A percentile compares a stretch with the other conserved stretches of the same genome.
These are phyloP conservation scores for Araneus ventricosus DNA, from an alignment of 1,140 invertebrate genomes.

Conservation along the genomic window DNA sequence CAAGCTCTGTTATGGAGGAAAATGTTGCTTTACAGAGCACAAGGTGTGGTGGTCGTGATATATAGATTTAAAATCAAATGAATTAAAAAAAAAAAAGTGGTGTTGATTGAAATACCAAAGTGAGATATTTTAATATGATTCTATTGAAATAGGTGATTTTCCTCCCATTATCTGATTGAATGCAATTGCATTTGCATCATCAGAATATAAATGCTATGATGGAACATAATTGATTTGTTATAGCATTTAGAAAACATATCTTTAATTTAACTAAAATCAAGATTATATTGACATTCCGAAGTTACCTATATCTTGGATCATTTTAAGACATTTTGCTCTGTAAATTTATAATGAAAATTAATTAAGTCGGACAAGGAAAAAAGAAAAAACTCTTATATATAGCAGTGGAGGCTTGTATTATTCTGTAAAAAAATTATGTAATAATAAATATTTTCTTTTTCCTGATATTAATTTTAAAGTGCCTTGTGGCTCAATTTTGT, in stretches of 20 bases:
- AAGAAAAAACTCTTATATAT: conserved; percentile 18
- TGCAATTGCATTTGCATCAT: background rate
- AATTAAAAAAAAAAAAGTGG: conserved; percentile 24
- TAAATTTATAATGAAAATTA: conserved; percentile 67
- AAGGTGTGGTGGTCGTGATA: conserved; percentile 25
- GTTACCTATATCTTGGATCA: conserved; percentile 47
- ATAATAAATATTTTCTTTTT: conserved; percentile 75
- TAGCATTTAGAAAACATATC: conserved; percentile 70
- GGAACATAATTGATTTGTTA: conserved; percentile 57
- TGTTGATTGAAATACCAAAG: conserved; percentile 50
- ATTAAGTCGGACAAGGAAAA: background rate
- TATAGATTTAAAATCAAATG: conserved; percentile 63
- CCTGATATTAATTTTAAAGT: conserved; percentile 51
- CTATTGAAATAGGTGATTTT: conserved; percentile 62
- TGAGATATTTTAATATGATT: conserved; percentile 74
- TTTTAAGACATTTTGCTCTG: conserved; percentile 49
- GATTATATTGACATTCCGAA: conserved; percentile 70
- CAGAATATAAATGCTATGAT: conserved; percentile 43
- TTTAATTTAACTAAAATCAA: conserved; percentile 67
- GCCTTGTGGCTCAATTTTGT: conserved; percentile 25
- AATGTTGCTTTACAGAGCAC: background rate
- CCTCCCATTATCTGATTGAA: conserved; percentile 11
- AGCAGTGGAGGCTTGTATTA: conserved; percentile 66
- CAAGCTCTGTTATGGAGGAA: background rate
- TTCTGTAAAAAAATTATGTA: conserved; percentile 74